Conservation (phyloP, 2,113 vertebrate species). For the Micromys minutus region DNA sequence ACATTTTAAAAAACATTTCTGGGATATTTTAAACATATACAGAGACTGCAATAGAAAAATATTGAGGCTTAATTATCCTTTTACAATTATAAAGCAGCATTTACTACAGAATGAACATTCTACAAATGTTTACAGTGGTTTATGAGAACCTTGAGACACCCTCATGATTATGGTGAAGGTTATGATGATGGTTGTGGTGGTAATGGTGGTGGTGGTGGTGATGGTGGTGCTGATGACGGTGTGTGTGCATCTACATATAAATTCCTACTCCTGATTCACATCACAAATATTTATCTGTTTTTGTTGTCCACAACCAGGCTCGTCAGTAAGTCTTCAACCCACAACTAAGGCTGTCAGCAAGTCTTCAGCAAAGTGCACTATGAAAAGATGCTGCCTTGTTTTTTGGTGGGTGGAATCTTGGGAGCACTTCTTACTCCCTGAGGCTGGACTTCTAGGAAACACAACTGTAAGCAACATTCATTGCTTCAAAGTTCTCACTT, state of each 20-base stretch:
- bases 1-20: background rate
- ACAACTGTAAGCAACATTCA: background rate
- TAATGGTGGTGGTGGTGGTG: background rate
- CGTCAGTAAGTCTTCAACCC: background rate
- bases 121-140: background rate
- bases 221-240: background rate
- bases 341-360: background rate
- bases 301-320: background rate
- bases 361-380: background rate
- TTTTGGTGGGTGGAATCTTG: background rate
- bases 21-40: background rate
- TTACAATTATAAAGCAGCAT: slow-evolving; percentile 14
- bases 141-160: background rate
- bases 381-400: background rate
- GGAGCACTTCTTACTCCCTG: background rate
- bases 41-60: slow-evolving; percentile 42
- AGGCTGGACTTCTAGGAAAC: background rate
- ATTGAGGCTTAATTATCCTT: background rate
- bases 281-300: background rate
- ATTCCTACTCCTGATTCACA: background rate
- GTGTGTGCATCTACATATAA: background rate
- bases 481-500: background rate
- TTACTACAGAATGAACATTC: background rate
- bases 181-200: background rate
- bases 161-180: background rate